Evolutionary conservation across 2,113 vertebrate genomes (phyloP), one percentile per base, ranked within the genome.

Genomic region (Dinomys branickii): DNA sequence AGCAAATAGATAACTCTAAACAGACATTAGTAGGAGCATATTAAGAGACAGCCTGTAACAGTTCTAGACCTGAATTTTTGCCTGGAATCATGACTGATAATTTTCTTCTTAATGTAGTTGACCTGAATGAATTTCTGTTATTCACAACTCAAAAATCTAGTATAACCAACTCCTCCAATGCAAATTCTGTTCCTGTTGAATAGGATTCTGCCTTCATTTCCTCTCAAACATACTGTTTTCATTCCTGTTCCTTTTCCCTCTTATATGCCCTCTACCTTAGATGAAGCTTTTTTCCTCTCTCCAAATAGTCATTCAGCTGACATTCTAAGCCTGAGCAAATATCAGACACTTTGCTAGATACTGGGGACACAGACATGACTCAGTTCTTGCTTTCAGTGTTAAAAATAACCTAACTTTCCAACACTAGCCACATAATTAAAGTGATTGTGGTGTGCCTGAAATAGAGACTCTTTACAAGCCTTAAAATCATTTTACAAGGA

Each of bases 381-480:
- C 90, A 12, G 65, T 88, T 71, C 54, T 83, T 86, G 85, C 59
- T 58, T 91, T 93, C 84, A 86, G 61, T 56, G 22, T 26, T 81
- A 17, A 52, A 88, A 94, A 77, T 33, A 50, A 97, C 78, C 44
- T 85, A 71, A 82, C 65, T 59, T 24, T 90, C 56, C 50, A 88
- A 35, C 52, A 52, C 44, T 52, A 56, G 4, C 73, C 28, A 84
- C 35, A 10, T 8, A 33, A 44, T 80, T 82, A 85, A 65, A 59
- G n/a, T 85, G 65, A 86, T 75, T 90, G 54, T 12, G 28, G 19
- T 52, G 38, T 24, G 10, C 52, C 41, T 61, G 41, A 63, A 75
- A 85, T 91, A 59, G 20, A 93, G 44, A 50, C 73, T 59, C 38
- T 82, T 75, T 58, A 63, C 17, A 69, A 7, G 28, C 30, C 33